Evolutionary conservation across 2,797 vertebrate genomes (phyloP), one percentile per base, ranked within the genome.

Genomic region (Hafferia zeledoni): DNA sequence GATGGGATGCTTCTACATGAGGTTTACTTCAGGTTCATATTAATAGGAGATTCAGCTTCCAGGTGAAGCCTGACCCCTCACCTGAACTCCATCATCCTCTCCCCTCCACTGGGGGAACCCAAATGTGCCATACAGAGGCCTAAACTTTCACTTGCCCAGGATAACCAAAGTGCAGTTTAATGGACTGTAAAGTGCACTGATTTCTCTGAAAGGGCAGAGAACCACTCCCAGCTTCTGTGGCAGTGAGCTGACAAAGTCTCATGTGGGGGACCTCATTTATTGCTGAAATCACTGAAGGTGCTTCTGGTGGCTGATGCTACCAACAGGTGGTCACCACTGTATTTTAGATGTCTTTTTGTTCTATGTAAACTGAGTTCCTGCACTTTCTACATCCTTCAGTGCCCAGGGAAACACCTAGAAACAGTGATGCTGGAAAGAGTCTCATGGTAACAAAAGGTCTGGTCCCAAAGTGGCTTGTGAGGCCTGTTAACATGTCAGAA

Each of bases 401-500:
- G 18, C 60, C 41, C 63, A 74, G 49, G 85, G 67, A 90, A 90
- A 64, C 68, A 88, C 47, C 60, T 52, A 68, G 89, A 88, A 89
- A 55, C 0, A 1, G 46, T 68, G 61, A 83, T 59, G 16, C 35
- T 94, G 47, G 43, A 87, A 91, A 80, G 35, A 91, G 2, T 39
- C 33, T 81, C n/a, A 53, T n/a, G 53, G 30, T 81, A 65, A 61
- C 46, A 50, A 78, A 90, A 90, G 46, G 13, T 68, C 81, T 91
- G 30, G 23, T 89, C 59, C 35, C 87, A 61, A n/a, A 76, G 78
- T 53, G 67, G 43, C 43, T 92, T 3, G 6, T 55, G 67, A 92
- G 67, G 43, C 30, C 78, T 69, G 70, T 87, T 94, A 89, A 89
- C 50, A 55, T 47, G n/a, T 89, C 63, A 93, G 74, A 92, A 35